phyloP scores from a whole-genome alignment of 2,113 vertebrate genomes.

The Pholis gunnellus region DNA sequence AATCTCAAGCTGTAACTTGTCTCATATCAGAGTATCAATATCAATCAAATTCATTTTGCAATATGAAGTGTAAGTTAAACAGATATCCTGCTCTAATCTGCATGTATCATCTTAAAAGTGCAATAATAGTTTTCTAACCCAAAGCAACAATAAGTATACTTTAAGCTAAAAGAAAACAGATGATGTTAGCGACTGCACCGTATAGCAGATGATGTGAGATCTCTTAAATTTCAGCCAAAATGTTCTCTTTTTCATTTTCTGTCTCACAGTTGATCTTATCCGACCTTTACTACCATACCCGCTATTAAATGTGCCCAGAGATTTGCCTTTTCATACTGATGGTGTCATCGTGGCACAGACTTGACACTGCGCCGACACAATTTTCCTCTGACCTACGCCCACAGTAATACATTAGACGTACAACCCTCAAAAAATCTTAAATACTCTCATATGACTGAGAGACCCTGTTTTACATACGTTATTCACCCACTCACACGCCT shows the following conservation, averaged over 20 bases:
- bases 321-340: conserved; percentile 13
- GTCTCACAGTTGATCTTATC: conserved; percentile 18
- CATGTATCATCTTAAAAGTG: background rate
- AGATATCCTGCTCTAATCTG: background rate
- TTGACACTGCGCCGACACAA: background rate
- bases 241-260: background rate
- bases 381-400: conserved; percentile 41
- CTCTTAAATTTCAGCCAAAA: background rate
- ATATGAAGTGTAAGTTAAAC: background rate
- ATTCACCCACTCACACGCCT: conserved; percentile 58
- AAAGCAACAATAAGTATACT: background rate
- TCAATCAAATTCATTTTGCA: background rate
- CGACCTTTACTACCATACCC: background rate
- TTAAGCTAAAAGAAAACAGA: background rate
- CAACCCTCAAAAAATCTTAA: conserved; percentile 37
- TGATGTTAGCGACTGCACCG: background rate
- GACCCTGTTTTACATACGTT: conserved; percentile 42
- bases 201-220: background rate
- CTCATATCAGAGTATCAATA: background rate
- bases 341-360: conserved; percentile 12
- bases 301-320: conserved; percentile 2
- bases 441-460: conserved; percentile 46
- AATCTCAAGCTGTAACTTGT: background rate
- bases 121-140: background rate
- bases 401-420: conserved; percentile 48